phyloP scores from a whole-genome alignment of 2,797 vertebrate species.

The Nothura maculosa region DNA sequence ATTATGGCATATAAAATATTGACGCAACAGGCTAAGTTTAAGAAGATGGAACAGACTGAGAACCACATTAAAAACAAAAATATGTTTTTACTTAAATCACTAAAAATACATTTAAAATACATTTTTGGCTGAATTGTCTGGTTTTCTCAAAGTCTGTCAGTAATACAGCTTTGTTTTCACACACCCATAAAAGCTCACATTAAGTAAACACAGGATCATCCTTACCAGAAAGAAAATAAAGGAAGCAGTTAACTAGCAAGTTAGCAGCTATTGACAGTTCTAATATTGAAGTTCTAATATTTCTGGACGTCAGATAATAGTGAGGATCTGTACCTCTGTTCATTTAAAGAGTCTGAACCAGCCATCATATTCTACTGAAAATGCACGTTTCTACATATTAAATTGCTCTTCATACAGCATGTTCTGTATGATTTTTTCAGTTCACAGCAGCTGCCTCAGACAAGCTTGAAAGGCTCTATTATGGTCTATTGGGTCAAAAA shows the following conservation, averaged over 20 bases:
- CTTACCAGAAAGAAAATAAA: not conserved
- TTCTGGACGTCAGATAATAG: constrained; percentile 29
- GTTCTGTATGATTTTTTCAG: constrained; percentile 59
- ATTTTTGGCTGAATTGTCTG: constrained; percentile 57
- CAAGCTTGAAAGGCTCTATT: constrained; percentile 66
- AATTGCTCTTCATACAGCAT: constrained; percentile 35
- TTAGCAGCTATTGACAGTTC: constrained; percentile 27
- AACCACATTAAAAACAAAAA: constrained; percentile 64
- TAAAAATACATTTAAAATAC: constrained; percentile 65
- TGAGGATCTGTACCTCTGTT: constrained; percentile 3
- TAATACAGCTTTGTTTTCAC: constrained; percentile 27
- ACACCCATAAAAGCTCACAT: constrained; percentile 29
- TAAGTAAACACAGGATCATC: not conserved
- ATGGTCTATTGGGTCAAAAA: constrained; percentile 49
- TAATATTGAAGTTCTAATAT: constrained; percentile 54
- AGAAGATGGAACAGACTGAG: constrained; percentile 54
- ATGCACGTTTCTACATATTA: constrained; percentile 63
- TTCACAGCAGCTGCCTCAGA: constrained; percentile 60
- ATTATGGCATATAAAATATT: constrained; percentile 72
- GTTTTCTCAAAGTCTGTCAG: constrained; percentile 23
- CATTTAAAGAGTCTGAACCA: constrained; percentile 49
- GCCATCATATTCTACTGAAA: constrained; percentile 71
- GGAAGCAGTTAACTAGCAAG: constrained; percentile 15
- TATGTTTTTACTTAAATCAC: constrained; percentile 63
- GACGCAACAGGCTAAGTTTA: constrained; percentile 72